Percentiles rank a stretch among this genome's conserved stretches.
Conservation (phyloP, 2,797 vertebrate genomes). For the Remorina albescens region DNA sequence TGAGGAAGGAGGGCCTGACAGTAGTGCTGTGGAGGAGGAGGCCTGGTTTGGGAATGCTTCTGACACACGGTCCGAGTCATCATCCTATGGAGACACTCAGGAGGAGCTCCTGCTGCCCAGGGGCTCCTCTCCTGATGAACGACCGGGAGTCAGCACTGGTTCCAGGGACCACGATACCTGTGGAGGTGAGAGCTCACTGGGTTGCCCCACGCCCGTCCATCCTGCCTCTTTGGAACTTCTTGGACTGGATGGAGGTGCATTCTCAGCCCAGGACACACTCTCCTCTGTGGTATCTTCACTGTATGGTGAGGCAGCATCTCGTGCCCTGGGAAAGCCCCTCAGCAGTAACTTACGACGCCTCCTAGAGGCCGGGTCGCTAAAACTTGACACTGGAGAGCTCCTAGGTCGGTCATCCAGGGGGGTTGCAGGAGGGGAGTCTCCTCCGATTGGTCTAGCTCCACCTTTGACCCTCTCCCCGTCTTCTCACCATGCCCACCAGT, state of each 20-base stretch:
- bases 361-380: slow-evolving; percentile 95
- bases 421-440: slow-evolving; percentile 84
- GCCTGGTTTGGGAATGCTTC: slow-evolving; percentile 96
- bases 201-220: slow-evolving; percentile 92
- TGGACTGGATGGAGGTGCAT: slow-evolving; percentile 86
- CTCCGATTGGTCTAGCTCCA: slow-evolving; percentile 86
- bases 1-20: slow-evolving; percentile 91
- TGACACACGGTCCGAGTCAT: slow-evolving; percentile 90
- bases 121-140: slow-evolving; percentile 89
- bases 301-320: slow-evolving; percentile 90
- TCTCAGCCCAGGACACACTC: slow-evolving; percentile 91
- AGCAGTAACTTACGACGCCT: slow-evolving; percentile 96
- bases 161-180: slow-evolving; percentile 89
- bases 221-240: slow-evolving; percentile 91
- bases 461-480: slow-evolving; percentile 92
- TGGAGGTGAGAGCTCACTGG: slow-evolving; percentile 90
- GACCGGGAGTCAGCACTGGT: slow-evolving; percentile 79
- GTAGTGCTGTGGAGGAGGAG: slow-evolving; percentile 92
- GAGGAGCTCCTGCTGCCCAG: slow-evolving; percentile 90
- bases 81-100: slow-evolving; percentile 93
- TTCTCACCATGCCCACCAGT: slow-evolving; percentile 96
- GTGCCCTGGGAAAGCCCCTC: slow-evolving; percentile 92
- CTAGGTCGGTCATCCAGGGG: slow-evolving; percentile 78
- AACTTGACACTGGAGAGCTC: slow-evolving; percentile 88
- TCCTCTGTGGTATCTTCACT: slow-evolving; percentile 93